Evolutionary conservation across 2,888 invertebrate genomes (phyloP).

Genomic region (Nymphalis urticae): DNA sequence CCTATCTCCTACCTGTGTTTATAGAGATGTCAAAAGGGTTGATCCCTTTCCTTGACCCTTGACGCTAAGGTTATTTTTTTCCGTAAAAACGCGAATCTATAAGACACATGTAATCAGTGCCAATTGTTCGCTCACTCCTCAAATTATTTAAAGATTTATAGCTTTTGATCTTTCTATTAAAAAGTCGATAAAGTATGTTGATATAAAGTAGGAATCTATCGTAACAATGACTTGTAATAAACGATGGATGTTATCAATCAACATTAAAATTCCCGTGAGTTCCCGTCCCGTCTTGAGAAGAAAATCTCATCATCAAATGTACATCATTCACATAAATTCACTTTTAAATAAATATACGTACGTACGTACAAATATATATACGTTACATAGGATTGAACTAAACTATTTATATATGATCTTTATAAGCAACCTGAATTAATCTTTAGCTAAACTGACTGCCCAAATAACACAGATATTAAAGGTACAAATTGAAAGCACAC

Average conservation of each 20-base stretch:
- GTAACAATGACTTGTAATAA: too few relatives aligned
- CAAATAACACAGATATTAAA: conserved; percentile 64
- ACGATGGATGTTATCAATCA: too few relatives aligned
- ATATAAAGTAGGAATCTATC: too few relatives aligned
- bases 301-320: too few relatives aligned
- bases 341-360: too few relatives aligned
- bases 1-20: conserved; percentile 60
- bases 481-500: conserved; percentile 64
- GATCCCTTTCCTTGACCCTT: conserved; percentile 69
- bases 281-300: too few relatives aligned
- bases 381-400: too few relatives aligned
- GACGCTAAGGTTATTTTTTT: conserved; percentile 56
- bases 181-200: too few relatives aligned
- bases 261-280: too few relatives aligned
- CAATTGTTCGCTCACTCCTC: conserved; percentile 43
- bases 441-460: conserved; percentile 45
- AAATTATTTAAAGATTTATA: conserved; percentile 24
- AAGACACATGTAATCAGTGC: conserved; percentile 56
- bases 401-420: too few relatives aligned
- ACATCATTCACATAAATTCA: too few relatives aligned
- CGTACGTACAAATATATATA: too few relatives aligned
- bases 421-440: conserved; percentile 16
- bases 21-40: conserved; percentile 63
- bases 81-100: conserved; percentile 55
- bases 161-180: not conserved